Base-by-base conservation (phyloP, 2,888 invertebrate species). In the Biston stratarius region DNA sequence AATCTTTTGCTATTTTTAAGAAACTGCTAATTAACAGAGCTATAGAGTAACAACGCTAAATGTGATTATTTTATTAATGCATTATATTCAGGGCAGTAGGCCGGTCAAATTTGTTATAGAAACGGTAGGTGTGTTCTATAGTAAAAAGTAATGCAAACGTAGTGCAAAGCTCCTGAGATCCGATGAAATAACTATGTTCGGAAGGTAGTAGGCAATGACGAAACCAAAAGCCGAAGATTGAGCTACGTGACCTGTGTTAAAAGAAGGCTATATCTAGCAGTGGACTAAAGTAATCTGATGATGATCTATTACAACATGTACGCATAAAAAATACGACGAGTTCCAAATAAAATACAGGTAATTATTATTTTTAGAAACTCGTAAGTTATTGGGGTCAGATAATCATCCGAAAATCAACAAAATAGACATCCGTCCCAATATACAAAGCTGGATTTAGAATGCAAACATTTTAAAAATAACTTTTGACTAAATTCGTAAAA, bases 1-100 rank as follows among this genome's bases (percentile, higher is more conserved):
- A 53, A 40, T 61, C 55, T 45, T 63, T 45, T 64, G 45, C 49
- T 48, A 49, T 56, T 45, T 55, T 52, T 52, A 12, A 15, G 12
- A 42, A 55, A 40, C 15, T 15, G 2, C 7, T 33, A 12, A 42
- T 33, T 12, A 24, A 44, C 51, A 55, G 6, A 38, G 6, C 10
- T 14, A 42, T 12, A 55, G 42, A 33, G 5, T 7, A 42, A 33
- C 8, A 24, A 15, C 14, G 24, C 15, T 24, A 14, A 47, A 9
- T 11, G 11, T 42, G 12, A 40, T 40, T 42, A n/a, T n/a, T n/a
- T n/a, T n/a, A n/a, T n/a, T n/a, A n/a, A n/a, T n/a, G n/a, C n/a
- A n/a, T n/a, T n/a, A n/a, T n/a, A n/a, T n/a, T n/a, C n/a, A n/a
- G n/a, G n/a, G n/a, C n/a, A n/a, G n/a, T n/a, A n/a, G n/a, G n/a